Evolutionary conservation across 2,888 invertebrate species (phyloP).

Genomic region (Hecatera dysodea): DNA sequence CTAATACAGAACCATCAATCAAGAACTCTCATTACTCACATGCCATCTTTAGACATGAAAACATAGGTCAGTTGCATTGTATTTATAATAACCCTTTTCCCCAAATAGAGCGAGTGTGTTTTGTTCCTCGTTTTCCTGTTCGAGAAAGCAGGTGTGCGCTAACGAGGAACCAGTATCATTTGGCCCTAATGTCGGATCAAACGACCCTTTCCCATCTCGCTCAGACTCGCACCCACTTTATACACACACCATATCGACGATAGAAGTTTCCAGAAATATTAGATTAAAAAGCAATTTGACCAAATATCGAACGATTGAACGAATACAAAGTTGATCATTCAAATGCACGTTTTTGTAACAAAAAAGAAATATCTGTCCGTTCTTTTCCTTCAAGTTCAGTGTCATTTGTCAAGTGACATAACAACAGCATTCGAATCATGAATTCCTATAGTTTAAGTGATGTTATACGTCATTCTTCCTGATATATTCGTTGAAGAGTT

Average conservation of each 20-base stretch:
- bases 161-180: slow-evolving; percentile 53
- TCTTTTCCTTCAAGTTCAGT: slow-evolving; percentile 47
- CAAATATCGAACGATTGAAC: not conserved
- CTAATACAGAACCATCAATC: slow-evolving; percentile 39
- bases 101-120: slow-evolving; percentile 51
- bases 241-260: slow-evolving; percentile 1
- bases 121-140: slow-evolving; percentile 55
- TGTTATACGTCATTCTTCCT: slow-evolving; percentile 20
- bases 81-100: slow-evolving; percentile 51
- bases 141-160: slow-evolving; percentile 62
- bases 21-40: slow-evolving; percentile 44
- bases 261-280: slow-evolving; percentile 35
- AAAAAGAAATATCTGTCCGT: not conserved
- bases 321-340: not conserved
- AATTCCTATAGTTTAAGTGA: slow-evolving; percentile 24
- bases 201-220: slow-evolving; percentile 38
- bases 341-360: not conserved
- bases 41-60: slow-evolving; percentile 29
- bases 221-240: slow-evolving; percentile 33
- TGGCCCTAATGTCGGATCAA: slow-evolving; percentile 43
- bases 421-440: slow-evolving; percentile 33
- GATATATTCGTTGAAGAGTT: slow-evolving; percentile 34
- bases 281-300: slow-evolving; percentile 37
- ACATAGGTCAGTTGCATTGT: slow-evolving; percentile 41
- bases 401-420: slow-evolving; percentile 44